These are phyloP conservation scores for Syngnathus floridae DNA, from an alignment of 2,113 vertebrate genomes.

Conservation along the genomic window DNA sequence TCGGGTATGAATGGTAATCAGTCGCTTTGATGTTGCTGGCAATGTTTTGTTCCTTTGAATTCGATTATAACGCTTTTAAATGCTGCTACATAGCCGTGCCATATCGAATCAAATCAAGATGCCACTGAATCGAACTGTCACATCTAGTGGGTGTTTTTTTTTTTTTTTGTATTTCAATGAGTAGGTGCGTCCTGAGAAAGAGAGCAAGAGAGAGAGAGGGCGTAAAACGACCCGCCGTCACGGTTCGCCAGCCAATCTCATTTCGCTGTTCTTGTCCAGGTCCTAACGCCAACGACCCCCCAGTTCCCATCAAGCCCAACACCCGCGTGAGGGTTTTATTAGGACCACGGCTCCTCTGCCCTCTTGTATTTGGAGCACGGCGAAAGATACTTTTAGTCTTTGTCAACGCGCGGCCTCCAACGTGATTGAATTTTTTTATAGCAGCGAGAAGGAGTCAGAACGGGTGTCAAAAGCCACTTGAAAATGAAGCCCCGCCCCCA, in stretches of 20 bases:
- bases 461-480: no score
- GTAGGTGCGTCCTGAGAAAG: background rate
- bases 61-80: no score
- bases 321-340: background rate
- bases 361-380: slow-evolving; percentile 18
- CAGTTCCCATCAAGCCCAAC: background rate
- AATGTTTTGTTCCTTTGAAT: no score
- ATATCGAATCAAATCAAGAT: no score
- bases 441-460: background rate
- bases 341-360: background rate
- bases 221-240: slow-evolving; percentile 49
- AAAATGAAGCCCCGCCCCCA: no score
- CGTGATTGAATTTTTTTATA: background rate
- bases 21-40: no score
- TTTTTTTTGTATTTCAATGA: no score
- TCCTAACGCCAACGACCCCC: slow-evolving; percentile 1
- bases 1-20: no score
- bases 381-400: background rate
- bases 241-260: slow-evolving; percentile 47
- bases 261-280: slow-evolving; percentile 24
- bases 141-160: slow-evolving; percentile 31
- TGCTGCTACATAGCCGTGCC: no score
- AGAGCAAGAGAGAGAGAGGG: background rate
- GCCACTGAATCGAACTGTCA: background rate
- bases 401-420: background rate